Evolutionary conservation across 2,113 vertebrate species (phyloP).

Genomic region (Vireo altiloquus): DNA sequence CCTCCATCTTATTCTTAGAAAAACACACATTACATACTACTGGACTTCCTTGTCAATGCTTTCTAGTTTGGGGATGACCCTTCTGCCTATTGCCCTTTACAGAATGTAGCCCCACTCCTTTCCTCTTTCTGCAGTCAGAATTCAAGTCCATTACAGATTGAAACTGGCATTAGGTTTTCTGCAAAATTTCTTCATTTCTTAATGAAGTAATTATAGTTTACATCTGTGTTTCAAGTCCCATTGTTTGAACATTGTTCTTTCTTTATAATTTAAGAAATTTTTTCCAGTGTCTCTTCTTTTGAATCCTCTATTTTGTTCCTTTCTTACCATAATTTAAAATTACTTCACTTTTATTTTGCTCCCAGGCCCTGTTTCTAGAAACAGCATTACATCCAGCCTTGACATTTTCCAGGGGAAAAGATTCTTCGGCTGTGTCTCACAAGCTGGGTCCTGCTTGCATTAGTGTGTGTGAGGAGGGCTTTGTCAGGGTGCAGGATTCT

Average conservation of each 20-base stretch:
- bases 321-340: not conserved
- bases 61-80: not conserved
- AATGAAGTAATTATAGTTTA: not conserved
- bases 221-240: not conserved
- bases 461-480: not conserved
- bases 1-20: not conserved
- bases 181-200: not conserved
- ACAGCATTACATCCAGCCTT: not conserved
- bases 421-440: not conserved
- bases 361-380: not conserved
- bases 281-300: not conserved
- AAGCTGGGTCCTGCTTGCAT: not conserved
- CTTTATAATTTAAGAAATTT: not conserved
- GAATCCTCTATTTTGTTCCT: not conserved
- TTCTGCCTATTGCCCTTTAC: not conserved
- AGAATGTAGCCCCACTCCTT: not conserved
- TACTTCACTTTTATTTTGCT: not conserved
- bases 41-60: not conserved
- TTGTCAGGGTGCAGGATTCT: not conserved
- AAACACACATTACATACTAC: not conserved
- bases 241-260: not conserved
- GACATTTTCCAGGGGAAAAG: not conserved
- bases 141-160: not conserved
- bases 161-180: not conserved
- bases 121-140: not conserved